A percentile compares a stretch with the other conserved stretches of the same genome.
These are phyloP conservation scores for Mobula hypostoma DNA, from an alignment of 2,113 vertebrate species.

Conservation along the genomic window DNA sequence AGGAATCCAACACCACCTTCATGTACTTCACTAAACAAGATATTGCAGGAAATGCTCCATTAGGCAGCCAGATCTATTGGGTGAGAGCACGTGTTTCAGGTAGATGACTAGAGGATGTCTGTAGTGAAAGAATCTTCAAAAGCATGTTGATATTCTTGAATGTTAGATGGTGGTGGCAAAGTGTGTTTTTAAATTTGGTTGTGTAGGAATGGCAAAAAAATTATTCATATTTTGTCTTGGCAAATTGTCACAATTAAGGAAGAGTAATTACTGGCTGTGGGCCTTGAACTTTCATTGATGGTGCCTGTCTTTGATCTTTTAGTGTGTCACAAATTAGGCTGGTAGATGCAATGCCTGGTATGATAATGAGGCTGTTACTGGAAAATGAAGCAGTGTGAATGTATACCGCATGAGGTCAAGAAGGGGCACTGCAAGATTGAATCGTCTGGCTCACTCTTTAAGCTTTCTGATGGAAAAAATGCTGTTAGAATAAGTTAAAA, in stretches of 20 bases:
- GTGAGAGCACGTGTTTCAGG: background rate
- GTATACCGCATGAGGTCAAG: background rate
- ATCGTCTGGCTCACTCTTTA: conserved; percentile 6
- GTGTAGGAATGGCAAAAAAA: background rate
- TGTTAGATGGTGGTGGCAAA: background rate
- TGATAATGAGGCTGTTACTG: background rate
- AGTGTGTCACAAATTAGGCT: background rate
- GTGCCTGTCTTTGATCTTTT: background rate
- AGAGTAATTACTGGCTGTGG: background rate
- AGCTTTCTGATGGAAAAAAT: background rate
- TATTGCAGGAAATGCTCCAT: background rate
- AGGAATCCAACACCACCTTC: background rate
- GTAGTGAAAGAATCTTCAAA: background rate
- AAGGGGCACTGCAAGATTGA: background rate
- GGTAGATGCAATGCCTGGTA: background rate
- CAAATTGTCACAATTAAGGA: background rate
- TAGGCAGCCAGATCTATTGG: background rate
- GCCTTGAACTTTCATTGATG: background rate
- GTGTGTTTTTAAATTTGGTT: background rate
- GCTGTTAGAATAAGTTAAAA: background rate
- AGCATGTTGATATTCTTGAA: background rate
- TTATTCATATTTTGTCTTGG: background rate
- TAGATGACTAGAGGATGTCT: background rate
- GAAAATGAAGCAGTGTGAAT: background rate
- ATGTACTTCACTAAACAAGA: background rate